These are phyloP conservation scores for Apeira syringaria DNA, from an alignment of 2,888 invertebrate species.

Conservation along the genomic window DNA sequence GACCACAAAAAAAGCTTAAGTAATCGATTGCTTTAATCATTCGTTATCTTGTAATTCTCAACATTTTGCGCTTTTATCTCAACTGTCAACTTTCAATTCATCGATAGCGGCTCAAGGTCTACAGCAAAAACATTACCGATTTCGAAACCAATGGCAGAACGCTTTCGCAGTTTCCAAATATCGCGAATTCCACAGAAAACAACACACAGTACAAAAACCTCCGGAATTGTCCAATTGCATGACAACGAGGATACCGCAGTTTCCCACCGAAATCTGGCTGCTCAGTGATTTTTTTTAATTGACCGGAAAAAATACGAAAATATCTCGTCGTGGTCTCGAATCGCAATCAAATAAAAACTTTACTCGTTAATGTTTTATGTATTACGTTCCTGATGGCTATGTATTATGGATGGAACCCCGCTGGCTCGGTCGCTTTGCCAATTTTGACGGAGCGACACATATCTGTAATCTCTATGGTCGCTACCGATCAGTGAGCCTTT, in stretches of 20 bases:
- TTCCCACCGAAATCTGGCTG: slow-evolving; percentile 75
- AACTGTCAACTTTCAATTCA: slow-evolving; percentile 20
- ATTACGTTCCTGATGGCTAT: slow-evolving; percentile 68
- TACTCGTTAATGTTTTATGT: slow-evolving; percentile 81
- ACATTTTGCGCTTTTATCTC: slow-evolving; percentile 27
- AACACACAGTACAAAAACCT: slow-evolving; percentile 52
- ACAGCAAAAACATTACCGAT: slow-evolving; percentile 43
- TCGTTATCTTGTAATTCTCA: slow-evolving; percentile 23
- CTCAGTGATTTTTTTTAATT: slow-evolving; percentile 61
- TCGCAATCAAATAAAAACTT: slow-evolving; percentile 79
- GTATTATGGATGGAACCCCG: slow-evolving; percentile 79
- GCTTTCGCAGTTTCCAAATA: slow-evolving; percentile 53
- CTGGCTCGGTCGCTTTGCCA: slow-evolving; percentile 67
- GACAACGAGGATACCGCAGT: slow-evolving; percentile 54
- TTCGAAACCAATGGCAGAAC: slow-evolving; percentile 40
- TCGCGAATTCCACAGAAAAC: slow-evolving; percentile 52
- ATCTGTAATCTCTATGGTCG: slow-evolving; percentile 70
- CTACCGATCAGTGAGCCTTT: slow-evolving; percentile 54
- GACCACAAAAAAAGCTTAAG: too few relatives aligned
- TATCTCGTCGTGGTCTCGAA: slow-evolving; percentile 56
- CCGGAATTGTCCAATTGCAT: slow-evolving; percentile 62
- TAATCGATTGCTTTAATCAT: too few relatives aligned
- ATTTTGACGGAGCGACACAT: slow-evolving; percentile 76
- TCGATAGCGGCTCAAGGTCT: slow-evolving; percentile 38
- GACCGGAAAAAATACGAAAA: slow-evolving; percentile 46